Evolutionary conservation across 2,113 vertebrate species (phyloP).

Genomic region (Crotalus tigris): DNA sequence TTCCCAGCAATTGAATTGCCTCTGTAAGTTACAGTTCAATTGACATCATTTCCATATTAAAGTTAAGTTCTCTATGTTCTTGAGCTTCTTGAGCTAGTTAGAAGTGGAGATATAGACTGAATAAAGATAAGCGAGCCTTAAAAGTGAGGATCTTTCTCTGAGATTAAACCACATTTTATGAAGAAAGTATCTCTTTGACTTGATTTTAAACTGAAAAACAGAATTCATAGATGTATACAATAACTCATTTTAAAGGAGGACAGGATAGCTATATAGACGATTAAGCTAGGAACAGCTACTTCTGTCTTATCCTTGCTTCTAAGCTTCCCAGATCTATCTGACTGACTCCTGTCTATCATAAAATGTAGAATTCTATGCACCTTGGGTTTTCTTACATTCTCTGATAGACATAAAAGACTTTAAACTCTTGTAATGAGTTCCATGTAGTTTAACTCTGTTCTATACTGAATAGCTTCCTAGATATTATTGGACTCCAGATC

Average conservation of each 20-base stretch:
- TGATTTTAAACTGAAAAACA: neutral
- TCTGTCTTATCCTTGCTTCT: neutral
- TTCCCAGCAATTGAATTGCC: conserved; percentile 12
- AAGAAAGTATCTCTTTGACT: neutral
- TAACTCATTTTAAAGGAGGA: neutral
- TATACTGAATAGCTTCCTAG: neutral
- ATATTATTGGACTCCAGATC: neutral
- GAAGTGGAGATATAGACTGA: neutral
- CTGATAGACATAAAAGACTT: neutral
- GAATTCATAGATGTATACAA: neutral
- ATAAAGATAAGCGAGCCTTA: neutral
- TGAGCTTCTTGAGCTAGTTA: neutral
- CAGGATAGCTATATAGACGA: neutral
- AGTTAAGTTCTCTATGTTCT: neutral
- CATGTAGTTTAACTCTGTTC: neutral
- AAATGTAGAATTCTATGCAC: neutral
- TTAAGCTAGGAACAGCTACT: neutral
- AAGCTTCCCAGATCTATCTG: neutral
- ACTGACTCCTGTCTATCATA: neutral
- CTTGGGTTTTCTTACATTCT: neutral
- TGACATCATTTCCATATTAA: accelerated
- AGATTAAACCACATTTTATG: neutral
- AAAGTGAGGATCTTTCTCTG: neutral
- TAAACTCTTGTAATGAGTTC: neutral
- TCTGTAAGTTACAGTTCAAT: conserved; percentile 38